Conservation (phyloP, 2,888 invertebrate species). For the Hyppa rectilinea region DNA sequence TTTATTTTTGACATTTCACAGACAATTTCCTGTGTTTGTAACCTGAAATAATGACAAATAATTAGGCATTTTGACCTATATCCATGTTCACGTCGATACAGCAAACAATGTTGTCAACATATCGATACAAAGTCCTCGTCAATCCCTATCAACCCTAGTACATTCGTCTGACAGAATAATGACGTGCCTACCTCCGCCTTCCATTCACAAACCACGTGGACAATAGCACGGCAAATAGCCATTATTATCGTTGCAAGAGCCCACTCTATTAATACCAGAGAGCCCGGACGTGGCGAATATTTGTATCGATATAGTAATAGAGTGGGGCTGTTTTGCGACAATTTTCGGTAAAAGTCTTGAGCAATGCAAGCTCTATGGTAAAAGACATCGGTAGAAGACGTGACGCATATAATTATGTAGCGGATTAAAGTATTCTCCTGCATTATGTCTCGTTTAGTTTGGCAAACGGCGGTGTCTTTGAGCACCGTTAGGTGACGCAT, state of each 20-base stretch:
- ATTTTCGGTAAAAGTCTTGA: constrained; percentile 42
- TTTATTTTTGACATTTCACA: no score
- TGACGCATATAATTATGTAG: constrained; percentile 25
- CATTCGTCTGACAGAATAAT: constrained; percentile 81
- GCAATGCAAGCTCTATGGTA: constrained; percentile 6
- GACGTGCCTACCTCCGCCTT: constrained; percentile 85
- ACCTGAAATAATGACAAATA: background rate
- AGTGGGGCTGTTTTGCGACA: constrained; percentile 11
- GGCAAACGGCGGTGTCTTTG: constrained; percentile 11
- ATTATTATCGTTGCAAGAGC: constrained; percentile 83
- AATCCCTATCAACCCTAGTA: constrained; percentile 75
- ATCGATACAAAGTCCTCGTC: constrained; percentile 59
- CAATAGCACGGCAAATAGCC: constrained; percentile 88
- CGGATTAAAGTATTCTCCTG: constrained; percentile 15
- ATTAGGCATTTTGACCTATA: background rate
- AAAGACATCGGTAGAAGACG: background rate
- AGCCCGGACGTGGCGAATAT: constrained; percentile 70
- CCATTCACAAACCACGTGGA: constrained; percentile 85
- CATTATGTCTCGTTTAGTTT: background rate
- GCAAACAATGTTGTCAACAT: constrained; percentile 3
- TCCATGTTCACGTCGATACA: background rate
- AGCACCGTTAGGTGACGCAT: constrained; percentile 11
- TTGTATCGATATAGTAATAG: constrained; percentile 46
- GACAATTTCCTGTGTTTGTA: no score
- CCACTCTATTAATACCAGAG: constrained; percentile 81